Percentiles rank a stretch among this genome's conserved stretches.
Evolutionary conservation across 2,113 vertebrate species (phyloP).

Genomic region (Vireo altiloquus): DNA sequence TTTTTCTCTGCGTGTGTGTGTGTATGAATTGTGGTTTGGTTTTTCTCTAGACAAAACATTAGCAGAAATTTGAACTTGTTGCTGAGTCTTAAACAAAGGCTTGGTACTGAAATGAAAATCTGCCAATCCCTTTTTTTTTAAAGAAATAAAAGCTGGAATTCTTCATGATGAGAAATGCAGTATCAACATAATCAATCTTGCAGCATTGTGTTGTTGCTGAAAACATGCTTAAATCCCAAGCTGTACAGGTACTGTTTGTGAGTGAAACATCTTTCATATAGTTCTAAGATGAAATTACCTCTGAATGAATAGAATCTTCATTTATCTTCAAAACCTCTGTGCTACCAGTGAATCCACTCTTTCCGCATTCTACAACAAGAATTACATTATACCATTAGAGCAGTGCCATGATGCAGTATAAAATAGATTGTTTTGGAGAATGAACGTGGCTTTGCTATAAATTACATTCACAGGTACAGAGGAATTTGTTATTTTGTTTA

Average conservation of each 20-base stretch:
- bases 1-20: not conserved
- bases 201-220: slow-evolving; percentile 61
- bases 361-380: slow-evolving; percentile 80
- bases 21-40: slow-evolving; percentile 43
- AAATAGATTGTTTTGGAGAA: slow-evolving; percentile 98
- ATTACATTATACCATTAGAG: slow-evolving; percentile 93
- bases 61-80: slow-evolving; percentile 64
- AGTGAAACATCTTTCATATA: slow-evolving; percentile 89
- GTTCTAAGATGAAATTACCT: slow-evolving; percentile 95
- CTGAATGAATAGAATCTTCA: slow-evolving; percentile 99
- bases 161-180: slow-evolving; percentile 72
- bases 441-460: slow-evolving; percentile 97
- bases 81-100: slow-evolving; percentile 57
- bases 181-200: slow-evolving; percentile 77
- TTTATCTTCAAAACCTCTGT: slow-evolving; percentile 95
- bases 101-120: slow-evolving; percentile 61
- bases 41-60: slow-evolving; percentile 55
- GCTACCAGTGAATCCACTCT: slow-evolving; percentile 89
- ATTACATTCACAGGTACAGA: slow-evolving; percentile 97
- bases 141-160: slow-evolving; percentile 68
- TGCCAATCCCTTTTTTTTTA: slow-evolving; percentile 43
- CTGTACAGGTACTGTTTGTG: slow-evolving; percentile 63
- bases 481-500: slow-evolving; percentile 97
- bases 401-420: slow-evolving; percentile 83
- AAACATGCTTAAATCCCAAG: slow-evolving; percentile 73